Percentiles rank a stretch among this genome's conserved stretches.
Evolutionary conservation across 2,797 vertebrate genomes (phyloP).

Genomic region (Macropus fuliginosus): DNA sequence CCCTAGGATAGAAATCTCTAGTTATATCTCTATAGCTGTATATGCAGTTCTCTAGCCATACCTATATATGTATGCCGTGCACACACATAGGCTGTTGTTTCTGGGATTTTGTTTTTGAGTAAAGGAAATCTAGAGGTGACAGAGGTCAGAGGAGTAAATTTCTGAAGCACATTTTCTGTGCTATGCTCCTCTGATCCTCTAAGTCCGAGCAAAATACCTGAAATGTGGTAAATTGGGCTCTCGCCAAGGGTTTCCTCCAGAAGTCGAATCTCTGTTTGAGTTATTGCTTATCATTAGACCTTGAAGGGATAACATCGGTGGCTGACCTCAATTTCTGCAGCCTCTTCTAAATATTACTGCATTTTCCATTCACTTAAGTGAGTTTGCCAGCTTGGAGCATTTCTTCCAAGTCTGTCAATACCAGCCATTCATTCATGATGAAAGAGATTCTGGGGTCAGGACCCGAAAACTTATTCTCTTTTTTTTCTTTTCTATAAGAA

Average conservation of each 20-base stretch:
- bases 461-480: slow-evolving; percentile 62
- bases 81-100: not conserved
- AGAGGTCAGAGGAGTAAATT: slow-evolving; percentile 28
- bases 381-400: slow-evolving; percentile 66
- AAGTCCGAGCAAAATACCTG: slow-evolving; percentile 68
- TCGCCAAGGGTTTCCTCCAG: slow-evolving; percentile 63
- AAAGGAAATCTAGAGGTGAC: not conserved
- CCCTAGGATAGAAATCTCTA: not conserved
- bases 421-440: slow-evolving; percentile 65
- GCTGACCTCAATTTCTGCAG: slow-evolving; percentile 71
- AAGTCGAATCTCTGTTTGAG: slow-evolving; percentile 57
- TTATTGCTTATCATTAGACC: slow-evolving; percentile 58
- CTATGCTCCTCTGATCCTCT: slow-evolving; percentile 52
- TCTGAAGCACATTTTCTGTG: not conserved
- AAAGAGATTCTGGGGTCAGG: slow-evolving; percentile 59
- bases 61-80: not conserved
- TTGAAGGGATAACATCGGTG: slow-evolving; percentile 71
- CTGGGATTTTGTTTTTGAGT: slow-evolving; percentile 16
- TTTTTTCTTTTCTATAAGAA: slow-evolving; percentile 36
- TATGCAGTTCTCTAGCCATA: not conserved
- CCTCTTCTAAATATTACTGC: slow-evolving; percentile 63
- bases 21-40: not conserved
- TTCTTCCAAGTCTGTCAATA: slow-evolving; percentile 66
- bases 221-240: not conserved
- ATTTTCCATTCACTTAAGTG: slow-evolving; percentile 75